Base-by-base conservation (phyloP, 2,888 invertebrate species). In the Andrena praecox region DNA sequence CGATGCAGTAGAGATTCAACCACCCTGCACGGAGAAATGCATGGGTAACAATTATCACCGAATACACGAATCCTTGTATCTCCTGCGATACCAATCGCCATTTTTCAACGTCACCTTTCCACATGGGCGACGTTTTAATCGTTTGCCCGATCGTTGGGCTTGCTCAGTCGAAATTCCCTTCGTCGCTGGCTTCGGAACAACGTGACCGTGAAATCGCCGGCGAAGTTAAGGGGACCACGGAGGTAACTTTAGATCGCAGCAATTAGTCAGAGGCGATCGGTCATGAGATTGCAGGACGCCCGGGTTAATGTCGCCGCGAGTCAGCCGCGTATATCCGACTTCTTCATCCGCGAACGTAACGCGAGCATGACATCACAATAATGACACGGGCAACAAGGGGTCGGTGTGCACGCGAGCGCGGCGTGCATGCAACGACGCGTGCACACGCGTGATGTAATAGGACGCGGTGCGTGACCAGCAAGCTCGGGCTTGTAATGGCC, bases 401-500 rank as follows among this genome's bases (percentile, higher is more conserved):
- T 68, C 60, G 29, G 27, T 27, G 62, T n/a, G 7, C 80, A 81
- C 78, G 85, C 86, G 54, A 71, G 78, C 70, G 33, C 31, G 20
- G 42, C 29, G 27, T 52, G 42, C 81, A 80, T 64, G 79, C 76
- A 70, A 75, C 79, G 59, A 50, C 60, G 35, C 64, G 60, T 60
- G 79, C 85, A 82, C 87, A 77, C 86, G 72, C 75, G 76, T 73
- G 85, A 85, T 83, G 83, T 85, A 84, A 77, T 84, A 81, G 84
- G 80, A 87, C 82, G 82, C 83, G 73, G 78, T 84, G 85, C 87
- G 86, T 90, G 87, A 90, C 89, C 84, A 76, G 82, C 82, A 75
- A 89, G 66, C 73, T 72, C 80, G 81, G 73, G 74, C 86, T 82
- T 82, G 84, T 84, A 84, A 84, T 67, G 85, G 73, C 80, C 73